These are phyloP conservation scores for Pristionchus entomophagus DNA, from an alignment of 2,888 invertebrate genomes.

Conservation along the genomic window DNA sequence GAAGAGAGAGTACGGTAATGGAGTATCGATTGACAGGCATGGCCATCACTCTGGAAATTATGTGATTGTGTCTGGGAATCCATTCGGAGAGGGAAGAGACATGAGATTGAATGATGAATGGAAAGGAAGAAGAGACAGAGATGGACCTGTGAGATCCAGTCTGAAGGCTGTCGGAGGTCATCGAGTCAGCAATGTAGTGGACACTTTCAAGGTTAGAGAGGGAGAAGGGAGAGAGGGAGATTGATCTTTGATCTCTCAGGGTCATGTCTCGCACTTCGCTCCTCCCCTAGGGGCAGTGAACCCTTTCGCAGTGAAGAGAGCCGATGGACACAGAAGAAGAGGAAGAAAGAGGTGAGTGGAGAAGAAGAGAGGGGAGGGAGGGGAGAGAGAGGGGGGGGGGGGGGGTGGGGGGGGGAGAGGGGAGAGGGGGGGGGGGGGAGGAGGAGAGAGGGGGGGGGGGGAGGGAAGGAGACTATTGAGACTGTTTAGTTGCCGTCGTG, in stretches of 20 bases:
- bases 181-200: background rate
- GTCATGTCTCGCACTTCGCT: background rate
- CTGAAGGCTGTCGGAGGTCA: background rate
- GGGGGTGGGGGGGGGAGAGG: too few species aligned
- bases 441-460: background rate
- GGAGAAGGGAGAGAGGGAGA: background rate
- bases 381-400: background rate
- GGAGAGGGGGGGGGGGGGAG: background rate
- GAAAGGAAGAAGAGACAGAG: background rate
- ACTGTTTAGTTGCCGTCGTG: constrained; percentile 5
- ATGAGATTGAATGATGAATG: constrained; percentile 37
- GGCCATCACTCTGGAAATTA: constrained; percentile 1
- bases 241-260: background rate
- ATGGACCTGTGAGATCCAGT: constrained; percentile 13
- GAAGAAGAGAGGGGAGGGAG: background rate
- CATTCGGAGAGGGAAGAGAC: constrained; percentile 16
- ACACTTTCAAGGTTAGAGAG: constrained; percentile 18
- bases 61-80: constrained; percentile 8
- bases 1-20: background rate
- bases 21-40: background rate
- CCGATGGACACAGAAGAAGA: constrained; percentile 10
- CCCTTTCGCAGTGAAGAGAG: constrained; percentile 36
- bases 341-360: constrained; percentile 14
- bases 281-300: background rate
- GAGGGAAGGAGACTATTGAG: background rate